Evolutionary conservation across 2,797 vertebrate species (phyloP).

Genomic region (Synanceia verrucosa): DNA sequence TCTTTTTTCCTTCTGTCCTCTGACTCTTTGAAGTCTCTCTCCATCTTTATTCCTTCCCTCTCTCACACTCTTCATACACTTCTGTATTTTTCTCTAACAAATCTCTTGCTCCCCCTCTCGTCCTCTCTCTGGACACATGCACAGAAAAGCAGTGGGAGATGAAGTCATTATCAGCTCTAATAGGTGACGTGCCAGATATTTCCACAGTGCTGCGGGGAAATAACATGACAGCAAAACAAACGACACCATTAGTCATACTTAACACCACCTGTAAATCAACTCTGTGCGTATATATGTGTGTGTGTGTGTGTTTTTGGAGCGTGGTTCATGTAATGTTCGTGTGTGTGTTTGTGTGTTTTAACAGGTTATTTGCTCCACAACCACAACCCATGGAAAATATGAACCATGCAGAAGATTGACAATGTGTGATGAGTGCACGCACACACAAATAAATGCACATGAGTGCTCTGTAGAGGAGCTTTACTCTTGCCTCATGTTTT

Average conservation of each 20-base stretch:
- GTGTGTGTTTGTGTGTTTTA: slow-evolving; percentile 30
- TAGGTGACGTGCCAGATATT: slow-evolving; percentile 61
- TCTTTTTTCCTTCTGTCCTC: neutral
- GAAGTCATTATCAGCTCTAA: slow-evolving; percentile 76
- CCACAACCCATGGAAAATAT: slow-evolving; percentile 59
- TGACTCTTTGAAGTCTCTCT: neutral
- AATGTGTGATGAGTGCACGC: slow-evolving; percentile 37
- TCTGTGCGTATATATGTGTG: slow-evolving; percentile 3
- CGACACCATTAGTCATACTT: slow-evolving; percentile 69
- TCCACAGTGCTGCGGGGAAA: slow-evolving; percentile 68
- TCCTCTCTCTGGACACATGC: neutral
- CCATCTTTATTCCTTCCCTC: neutral
- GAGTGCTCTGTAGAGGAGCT: neutral
- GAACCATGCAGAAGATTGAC: slow-evolving; percentile 50
- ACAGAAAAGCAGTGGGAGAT: slow-evolving; percentile 46
- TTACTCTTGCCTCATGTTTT: neutral
- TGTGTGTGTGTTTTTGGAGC: neutral
- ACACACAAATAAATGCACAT: slow-evolving; percentile 15
- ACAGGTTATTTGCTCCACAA: slow-evolving; percentile 58
- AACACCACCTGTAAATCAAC: slow-evolving; percentile 70
- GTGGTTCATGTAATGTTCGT: neutral
- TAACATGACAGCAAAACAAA: slow-evolving; percentile 75
- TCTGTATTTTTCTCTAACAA: slow-evolving; percentile 21
- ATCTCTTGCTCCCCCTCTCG: slow-evolving; percentile 14
- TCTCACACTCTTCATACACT: neutral